Base-by-base conservation (phyloP, 1,140 invertebrate genomes). In the Pinna nobilis region DNA sequence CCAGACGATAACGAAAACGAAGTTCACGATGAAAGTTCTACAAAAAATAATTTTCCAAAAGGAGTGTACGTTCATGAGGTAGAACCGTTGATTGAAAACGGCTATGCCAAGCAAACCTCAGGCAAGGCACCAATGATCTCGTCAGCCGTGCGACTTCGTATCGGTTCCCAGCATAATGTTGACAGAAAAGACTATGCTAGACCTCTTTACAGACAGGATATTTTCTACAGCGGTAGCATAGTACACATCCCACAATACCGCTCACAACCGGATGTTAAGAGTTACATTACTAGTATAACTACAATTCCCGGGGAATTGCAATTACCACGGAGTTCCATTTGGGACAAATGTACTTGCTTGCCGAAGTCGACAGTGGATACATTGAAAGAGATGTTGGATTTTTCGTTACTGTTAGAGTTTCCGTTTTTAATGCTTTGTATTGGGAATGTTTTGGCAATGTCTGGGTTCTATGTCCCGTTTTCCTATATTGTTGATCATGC, bases 201-300 rank as follows among this genome's bases (percentile, higher is more conserved):
- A 20, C 98, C 98, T 2, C 89, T 99, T 87, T 98, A 97, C 6
- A 91, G 97, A 50, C 98, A 98, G 89, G 98, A 99, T 89, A 98
- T 99, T 78, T 99, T 99, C 90, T 99, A 99, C 90, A 96, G 97
- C 15, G 97, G 98, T 30, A 97, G 95, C 32, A 94, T 98, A 7
- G 91, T 94, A 33, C 95, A 98, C 90, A 91, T 98, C 60, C 95
- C 95, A 0, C 95, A 98, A 89, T 98, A 94, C 88, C 95, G 97
- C 84, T 95, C 97, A 84, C 96, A 97, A 87, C 96, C 96, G 79
- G 96, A 96, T 9, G 90, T 98, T n/a, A 92, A 72, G 15, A 84
- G 79, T 60, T 89, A 88, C 70, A 83, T 88, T 28, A 83, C 84
- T 5, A 87, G 86, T 75, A 87, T 87, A 28, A 87, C 86, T 25